Conservation (phyloP, 2,888 invertebrate species). For the Hyppa rectilinea region DNA sequence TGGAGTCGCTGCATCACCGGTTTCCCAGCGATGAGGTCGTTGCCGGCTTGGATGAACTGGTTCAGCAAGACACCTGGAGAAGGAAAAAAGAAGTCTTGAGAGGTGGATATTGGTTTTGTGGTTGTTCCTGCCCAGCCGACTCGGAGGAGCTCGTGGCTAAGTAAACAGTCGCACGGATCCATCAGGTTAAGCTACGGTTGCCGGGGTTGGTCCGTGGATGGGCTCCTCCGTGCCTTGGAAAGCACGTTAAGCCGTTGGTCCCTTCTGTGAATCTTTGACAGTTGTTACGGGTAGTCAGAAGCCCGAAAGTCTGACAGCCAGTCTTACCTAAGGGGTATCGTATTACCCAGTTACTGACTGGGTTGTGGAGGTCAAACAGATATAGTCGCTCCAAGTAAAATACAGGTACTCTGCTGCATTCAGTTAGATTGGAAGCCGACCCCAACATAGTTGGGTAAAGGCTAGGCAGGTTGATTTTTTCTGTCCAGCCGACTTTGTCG, state of each 20-base stretch:
- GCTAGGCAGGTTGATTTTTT: neutral
- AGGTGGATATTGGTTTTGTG: neutral
- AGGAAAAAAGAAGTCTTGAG: neutral
- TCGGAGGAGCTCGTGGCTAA: neutral
- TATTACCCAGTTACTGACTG: neutral
- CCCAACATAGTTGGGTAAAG: neutral
- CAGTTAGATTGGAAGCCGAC: neutral
- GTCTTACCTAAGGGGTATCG: neutral
- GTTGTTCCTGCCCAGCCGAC: too few relatives aligned
- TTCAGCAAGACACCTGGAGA: slow-evolving; percentile 81
- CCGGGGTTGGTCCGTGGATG: neutral
- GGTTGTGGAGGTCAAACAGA: neutral
- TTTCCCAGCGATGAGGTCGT: slow-evolving; percentile 74
- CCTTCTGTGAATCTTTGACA: neutral
- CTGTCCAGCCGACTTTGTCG: neutral
- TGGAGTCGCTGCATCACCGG: slow-evolving; percentile 73
- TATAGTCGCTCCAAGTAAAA: neutral
- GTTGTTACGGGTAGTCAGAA: neutral
- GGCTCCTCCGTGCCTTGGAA: neutral
- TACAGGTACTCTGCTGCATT: neutral
- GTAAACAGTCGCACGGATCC: neutral
- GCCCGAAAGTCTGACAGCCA: neutral
- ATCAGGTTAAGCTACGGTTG: neutral
- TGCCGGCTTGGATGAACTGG: slow-evolving; percentile 78
- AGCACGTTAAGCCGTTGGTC: neutral